These are phyloP conservation scores for Magallana ariakensis DNA, from an alignment of 1,140 invertebrate species.

Conservation along the genomic window DNA sequence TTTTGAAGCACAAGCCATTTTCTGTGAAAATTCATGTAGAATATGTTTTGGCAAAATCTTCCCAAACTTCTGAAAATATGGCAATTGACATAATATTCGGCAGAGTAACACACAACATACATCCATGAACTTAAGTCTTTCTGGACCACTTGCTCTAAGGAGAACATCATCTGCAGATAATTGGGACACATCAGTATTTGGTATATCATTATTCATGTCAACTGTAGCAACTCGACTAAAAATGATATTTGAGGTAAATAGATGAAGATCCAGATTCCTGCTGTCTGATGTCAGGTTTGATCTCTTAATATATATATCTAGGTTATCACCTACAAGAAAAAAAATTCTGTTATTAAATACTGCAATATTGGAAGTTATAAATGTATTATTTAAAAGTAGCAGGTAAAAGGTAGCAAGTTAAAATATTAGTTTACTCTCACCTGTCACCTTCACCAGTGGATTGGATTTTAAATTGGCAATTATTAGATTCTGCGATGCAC, in stretches of 20 bases:
- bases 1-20: conserved; percentile 9
- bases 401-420: conserved; percentile 4
- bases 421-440: conserved; percentile 1
- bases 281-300: neutral
- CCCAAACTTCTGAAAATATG: conserved; percentile 12
- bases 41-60: conserved; percentile 32
- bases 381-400: neutral
- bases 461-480: too few relatives aligned
- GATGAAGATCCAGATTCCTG: conserved; percentile 41
- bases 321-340: conserved; percentile 27
- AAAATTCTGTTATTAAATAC: too few relatives aligned
- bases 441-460: conserved; percentile 23
- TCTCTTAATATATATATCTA: conserved; percentile 42
- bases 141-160: neutral
- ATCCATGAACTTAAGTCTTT: conserved; percentile 27
- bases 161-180: conserved; percentile 29
- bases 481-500: conserved; percentile 11
- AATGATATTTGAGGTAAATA: conserved; percentile 30
- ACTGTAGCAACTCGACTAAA: conserved; percentile 29
- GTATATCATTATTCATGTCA: conserved; percentile 35
- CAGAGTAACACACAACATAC: neutral
- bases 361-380: conserved; percentile 8
- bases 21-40: conserved; percentile 3
- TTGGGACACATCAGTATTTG: neutral
- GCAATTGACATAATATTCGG: conserved; percentile 22